A percentile compares a stretch with the other conserved stretches of the same genome.
phyloP scores from a whole-genome alignment of 2,797 vertebrate genomes.

The Sebastes wilsoni region DNA sequence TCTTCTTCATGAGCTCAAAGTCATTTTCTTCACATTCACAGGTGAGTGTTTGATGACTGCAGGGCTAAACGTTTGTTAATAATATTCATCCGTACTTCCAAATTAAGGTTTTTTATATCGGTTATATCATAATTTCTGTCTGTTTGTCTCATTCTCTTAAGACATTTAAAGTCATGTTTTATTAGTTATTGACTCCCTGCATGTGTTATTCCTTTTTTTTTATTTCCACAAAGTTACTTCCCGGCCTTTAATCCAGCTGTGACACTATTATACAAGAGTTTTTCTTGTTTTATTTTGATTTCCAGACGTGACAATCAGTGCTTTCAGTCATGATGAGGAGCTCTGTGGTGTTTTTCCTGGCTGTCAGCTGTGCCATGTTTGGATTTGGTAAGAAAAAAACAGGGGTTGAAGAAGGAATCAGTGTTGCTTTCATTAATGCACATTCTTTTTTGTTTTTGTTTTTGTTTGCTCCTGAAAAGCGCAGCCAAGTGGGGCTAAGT shows the following conservation, averaged over 20 bases:
- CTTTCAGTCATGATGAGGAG: constrained; percentile 40
- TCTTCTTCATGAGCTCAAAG: background rate
- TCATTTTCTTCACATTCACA: constrained; percentile 10
- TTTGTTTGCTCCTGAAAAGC: constrained; percentile 15
- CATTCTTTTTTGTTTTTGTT: background rate
- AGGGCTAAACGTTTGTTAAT: background rate
- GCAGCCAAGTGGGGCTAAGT: constrained; percentile 14
- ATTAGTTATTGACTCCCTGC: background rate
- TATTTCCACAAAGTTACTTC: background rate
- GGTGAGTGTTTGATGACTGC: constrained; percentile 14
- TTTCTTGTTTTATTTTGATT: constrained; percentile 6
- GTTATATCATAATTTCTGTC: background rate
- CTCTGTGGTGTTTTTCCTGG: constrained; percentile 42
- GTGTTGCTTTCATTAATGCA: constrained; percentile 19
- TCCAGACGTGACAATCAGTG: constrained; percentile 11
- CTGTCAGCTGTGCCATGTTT: constrained; percentile 53
- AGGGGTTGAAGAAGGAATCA: constrained; percentile 4
- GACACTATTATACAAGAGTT: background rate
- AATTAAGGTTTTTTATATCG: background rate
- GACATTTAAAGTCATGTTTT: background rate
- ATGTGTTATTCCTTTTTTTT: background rate
- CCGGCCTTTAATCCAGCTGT: background rate
- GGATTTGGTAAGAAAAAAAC: constrained; percentile 55
- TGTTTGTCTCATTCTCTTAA: background rate
- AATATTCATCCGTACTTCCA: background rate